Conservation (phyloP, 2,888 invertebrate species). For the Cetonia aurata region DNA sequence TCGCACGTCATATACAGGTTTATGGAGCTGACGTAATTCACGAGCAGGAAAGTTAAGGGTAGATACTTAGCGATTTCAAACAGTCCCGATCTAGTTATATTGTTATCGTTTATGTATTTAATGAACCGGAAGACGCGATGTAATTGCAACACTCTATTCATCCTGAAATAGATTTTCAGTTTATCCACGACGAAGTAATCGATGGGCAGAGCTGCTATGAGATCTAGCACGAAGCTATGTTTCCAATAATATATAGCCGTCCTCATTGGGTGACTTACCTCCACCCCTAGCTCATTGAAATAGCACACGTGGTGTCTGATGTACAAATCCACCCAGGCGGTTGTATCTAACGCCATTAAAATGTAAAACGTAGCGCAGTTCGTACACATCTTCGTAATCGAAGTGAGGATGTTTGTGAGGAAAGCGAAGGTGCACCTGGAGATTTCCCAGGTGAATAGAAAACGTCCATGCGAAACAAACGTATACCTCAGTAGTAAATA, state of each 20-base stretch:
- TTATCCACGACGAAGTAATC: conserved; percentile 41
- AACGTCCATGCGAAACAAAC: conserved; percentile 49
- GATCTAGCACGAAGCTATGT: conserved; percentile 52
- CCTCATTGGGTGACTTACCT: conserved; percentile 54
- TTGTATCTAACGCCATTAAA: conserved; percentile 48
- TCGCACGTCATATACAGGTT: conserved; percentile 41
- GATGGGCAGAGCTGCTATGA: conserved; percentile 52
- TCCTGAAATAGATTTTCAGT: conserved; percentile 32
- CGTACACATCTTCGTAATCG: conserved; percentile 41
- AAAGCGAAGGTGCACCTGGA: conserved; percentile 48
- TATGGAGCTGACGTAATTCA: conserved; percentile 40
- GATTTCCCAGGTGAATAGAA: conserved; percentile 53
- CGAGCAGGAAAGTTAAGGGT: conserved; percentile 40
- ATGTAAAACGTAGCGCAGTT: conserved; percentile 43
- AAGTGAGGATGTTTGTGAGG: conserved; percentile 46
- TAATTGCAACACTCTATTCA: conserved; percentile 49
- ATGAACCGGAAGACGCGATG: conserved; percentile 47
- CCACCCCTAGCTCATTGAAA: conserved; percentile 51
- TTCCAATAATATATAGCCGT: conserved; percentile 54
- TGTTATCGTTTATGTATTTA: conserved; percentile 41
- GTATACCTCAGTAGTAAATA: conserved; percentile 48
- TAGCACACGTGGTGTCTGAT: conserved; percentile 54
- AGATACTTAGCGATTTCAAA: conserved; percentile 43
- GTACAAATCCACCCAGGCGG: conserved; percentile 53
- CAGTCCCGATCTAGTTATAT: conserved; percentile 30